These are phyloP conservation scores for Eubasilissa splendida DNA, from an alignment of 2,888 invertebrate genomes.

Conservation along the genomic window DNA sequence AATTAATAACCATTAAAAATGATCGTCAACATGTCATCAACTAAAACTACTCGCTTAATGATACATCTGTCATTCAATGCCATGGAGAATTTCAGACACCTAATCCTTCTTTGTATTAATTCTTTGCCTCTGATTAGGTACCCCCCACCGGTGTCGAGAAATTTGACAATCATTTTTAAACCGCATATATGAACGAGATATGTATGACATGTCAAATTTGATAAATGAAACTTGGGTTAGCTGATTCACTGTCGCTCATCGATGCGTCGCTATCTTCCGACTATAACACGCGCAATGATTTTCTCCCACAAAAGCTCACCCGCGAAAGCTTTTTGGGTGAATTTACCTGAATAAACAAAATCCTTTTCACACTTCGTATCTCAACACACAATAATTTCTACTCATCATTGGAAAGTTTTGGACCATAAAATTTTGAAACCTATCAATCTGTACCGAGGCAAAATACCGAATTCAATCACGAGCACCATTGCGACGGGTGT, in stretches of 20 bases:
- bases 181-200: neutral
- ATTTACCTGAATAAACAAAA: slow-evolving; percentile 31
- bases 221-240: slow-evolving; percentile 3
- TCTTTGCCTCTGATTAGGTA: too few species aligned
- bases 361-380: neutral
- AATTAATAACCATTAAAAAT: too few species aligned
- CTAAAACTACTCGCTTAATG: too few species aligned
- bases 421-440: slow-evolving; percentile 36
- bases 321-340: slow-evolving; percentile 30
- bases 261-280: neutral
- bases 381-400: slow-evolving; percentile 23
- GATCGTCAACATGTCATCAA: too few species aligned
- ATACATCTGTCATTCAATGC: too few species aligned
- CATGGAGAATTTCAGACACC: too few species aligned
- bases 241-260: neutral
- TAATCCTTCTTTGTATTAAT: too few species aligned
- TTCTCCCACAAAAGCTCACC: slow-evolving; percentile 31
- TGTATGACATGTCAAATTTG: neutral
- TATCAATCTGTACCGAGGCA: slow-evolving; percentile 5
- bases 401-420: slow-evolving; percentile 34
- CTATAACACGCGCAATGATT: neutral
- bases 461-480: slow-evolving; percentile 28
- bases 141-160: too few species aligned
- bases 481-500: slow-evolving; percentile 30
- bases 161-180: too few species aligned